Evolutionary conservation across 2,888 invertebrate species (phyloP).

Genomic region (Lochmaea crataegi): DNA sequence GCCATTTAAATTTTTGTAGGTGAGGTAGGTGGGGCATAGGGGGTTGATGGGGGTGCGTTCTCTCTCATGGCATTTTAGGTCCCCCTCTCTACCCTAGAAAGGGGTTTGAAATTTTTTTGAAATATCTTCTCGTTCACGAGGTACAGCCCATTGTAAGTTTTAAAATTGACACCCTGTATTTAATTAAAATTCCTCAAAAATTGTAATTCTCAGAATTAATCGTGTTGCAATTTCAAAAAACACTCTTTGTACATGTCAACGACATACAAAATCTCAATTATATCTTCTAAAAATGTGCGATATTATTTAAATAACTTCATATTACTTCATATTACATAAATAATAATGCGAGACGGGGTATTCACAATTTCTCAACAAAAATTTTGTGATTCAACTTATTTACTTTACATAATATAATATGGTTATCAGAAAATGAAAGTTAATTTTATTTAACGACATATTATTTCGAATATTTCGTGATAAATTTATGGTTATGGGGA

Average conservation of each 20-base stretch:
- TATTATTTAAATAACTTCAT: background rate
- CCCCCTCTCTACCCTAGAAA: too few species aligned
- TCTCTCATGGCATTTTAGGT: too few species aligned
- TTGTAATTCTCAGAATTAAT: too few species aligned
- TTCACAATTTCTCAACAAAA: background rate
- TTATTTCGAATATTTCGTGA: background rate
- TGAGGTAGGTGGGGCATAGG: too few species aligned
- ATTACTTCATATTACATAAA: background rate
- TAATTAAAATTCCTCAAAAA: too few species aligned
- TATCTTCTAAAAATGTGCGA: background rate
- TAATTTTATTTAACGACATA: background rate
- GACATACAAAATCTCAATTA: background rate
- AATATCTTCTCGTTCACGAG: too few species aligned
- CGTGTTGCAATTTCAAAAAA: background rate
- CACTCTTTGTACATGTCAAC: background rate
- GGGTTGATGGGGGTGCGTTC: too few species aligned
- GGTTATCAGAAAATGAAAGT: background rate
- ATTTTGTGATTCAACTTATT: background rate
- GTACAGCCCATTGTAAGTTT: too few species aligned
- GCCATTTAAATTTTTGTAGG: too few species aligned
- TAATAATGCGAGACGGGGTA: background rate
- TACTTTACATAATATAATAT: background rate
- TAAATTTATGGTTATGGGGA: background rate
- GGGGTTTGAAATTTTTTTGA: too few species aligned
- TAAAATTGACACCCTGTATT: too few species aligned